phyloP scores from a whole-genome alignment of 2,888 invertebrate genomes.

The Drosophila recens region DNA sequence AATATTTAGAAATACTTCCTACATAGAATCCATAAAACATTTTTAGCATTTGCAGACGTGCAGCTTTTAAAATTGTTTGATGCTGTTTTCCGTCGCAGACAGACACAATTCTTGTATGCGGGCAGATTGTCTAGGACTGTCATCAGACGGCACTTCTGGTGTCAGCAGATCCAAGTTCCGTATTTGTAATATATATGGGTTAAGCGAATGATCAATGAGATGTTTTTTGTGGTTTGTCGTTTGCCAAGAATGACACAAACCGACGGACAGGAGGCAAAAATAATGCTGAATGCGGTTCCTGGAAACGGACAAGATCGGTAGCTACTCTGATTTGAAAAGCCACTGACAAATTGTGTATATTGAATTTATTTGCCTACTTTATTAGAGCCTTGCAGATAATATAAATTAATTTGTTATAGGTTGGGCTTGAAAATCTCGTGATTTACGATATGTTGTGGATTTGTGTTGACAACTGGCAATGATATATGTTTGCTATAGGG shows the following conservation, averaged over 20 bases:
- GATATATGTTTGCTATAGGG: background rate
- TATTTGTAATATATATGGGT: slow-evolving; percentile 45
- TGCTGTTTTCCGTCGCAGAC: slow-evolving; percentile 39
- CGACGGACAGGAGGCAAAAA: slow-evolving; percentile 16
- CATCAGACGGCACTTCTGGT: slow-evolving; percentile 47
- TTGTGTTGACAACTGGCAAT: background rate
- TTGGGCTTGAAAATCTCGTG: background rate
- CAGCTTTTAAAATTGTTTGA: slow-evolving; percentile 71
- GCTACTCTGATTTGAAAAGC: slow-evolving; percentile 15
- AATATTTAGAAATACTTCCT: slow-evolving; percentile 42
- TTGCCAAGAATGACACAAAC: background rate
- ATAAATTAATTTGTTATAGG: slow-evolving; percentile 2
- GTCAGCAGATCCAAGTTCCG: slow-evolving; percentile 41
- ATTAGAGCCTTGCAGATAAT: background rate
- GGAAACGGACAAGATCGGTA: slow-evolving; percentile 35
- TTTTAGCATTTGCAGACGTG: slow-evolving; percentile 76
- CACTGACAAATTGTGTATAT: slow-evolving; percentile 28
- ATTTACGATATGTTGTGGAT: slow-evolving; percentile 6
- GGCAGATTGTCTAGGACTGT: slow-evolving; percentile 60
- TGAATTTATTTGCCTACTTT: background rate
- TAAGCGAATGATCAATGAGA: slow-evolving; percentile 52
- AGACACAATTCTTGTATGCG: slow-evolving; percentile 58
- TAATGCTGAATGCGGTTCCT: slow-evolving; percentile 17
- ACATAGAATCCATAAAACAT: slow-evolving; percentile 73
- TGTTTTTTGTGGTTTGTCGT: slow-evolving; percentile 11